Evolutionary conservation across 2,797 vertebrate genomes (phyloP).

Genomic region (Myiotriccus ornatus): DNA sequence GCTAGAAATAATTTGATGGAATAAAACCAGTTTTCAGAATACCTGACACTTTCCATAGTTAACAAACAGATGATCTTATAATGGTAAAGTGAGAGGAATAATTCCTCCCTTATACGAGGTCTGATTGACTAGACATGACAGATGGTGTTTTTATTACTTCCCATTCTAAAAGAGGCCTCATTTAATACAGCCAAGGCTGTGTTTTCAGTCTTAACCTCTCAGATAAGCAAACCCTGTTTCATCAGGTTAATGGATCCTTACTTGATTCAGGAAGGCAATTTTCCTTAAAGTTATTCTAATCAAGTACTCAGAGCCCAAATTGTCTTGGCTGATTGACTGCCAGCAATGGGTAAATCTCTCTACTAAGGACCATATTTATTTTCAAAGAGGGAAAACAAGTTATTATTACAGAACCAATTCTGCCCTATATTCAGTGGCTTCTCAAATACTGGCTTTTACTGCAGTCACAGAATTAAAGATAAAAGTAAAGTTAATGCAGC

Average conservation of each 20-base stretch:
- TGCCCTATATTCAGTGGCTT: not conserved
- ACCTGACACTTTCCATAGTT: constrained; percentile 53
- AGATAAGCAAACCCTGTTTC: constrained; percentile 52
- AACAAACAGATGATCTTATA: constrained; percentile 38
- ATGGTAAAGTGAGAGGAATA: constrained; percentile 36
- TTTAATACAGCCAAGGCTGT: constrained; percentile 25
- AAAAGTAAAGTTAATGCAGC: not conserved
- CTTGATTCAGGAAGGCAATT: constrained; percentile 63
- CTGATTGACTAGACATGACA: constrained; percentile 61
- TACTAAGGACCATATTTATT: constrained; percentile 26
- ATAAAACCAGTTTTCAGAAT: constrained; percentile 42
- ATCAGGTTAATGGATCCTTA: constrained; percentile 63
- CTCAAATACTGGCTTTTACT: constrained; percentile 1
- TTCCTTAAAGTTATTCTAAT: constrained; percentile 64
- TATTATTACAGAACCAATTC: constrained; percentile 38
- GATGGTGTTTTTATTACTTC: constrained; percentile 61
- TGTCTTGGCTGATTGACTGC: constrained; percentile 41
- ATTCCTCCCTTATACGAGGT: constrained; percentile 21
- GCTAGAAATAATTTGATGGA: constrained; percentile 43
- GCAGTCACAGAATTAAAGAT: constrained; percentile 22
- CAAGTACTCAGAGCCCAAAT: constrained; percentile 34
- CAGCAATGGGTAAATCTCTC: not conserved
- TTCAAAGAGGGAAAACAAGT: constrained; percentile 47
- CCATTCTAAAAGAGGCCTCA: constrained; percentile 18
- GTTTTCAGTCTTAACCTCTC: constrained; percentile 48